phyloP scores from a whole-genome alignment of 2,797 vertebrate genomes.

The Oreochromis mossambicus region DNA sequence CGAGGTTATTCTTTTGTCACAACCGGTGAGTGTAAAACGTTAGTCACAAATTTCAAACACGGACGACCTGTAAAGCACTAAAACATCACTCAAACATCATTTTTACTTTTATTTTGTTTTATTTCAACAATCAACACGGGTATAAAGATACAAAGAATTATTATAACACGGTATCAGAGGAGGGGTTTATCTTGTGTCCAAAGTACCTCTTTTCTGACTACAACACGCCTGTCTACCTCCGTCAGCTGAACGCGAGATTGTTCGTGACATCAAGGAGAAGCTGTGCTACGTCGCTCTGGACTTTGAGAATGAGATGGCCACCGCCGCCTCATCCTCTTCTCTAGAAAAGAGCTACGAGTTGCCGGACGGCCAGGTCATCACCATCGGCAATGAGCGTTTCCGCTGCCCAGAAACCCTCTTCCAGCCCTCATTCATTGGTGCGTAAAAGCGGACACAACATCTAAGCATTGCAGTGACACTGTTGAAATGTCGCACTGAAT shows the following conservation, averaged over 20 bases:
- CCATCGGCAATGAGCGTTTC: constrained; percentile 83
- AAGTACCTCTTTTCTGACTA: background rate
- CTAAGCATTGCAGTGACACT: background rate
- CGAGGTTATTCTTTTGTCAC: constrained; percentile 76
- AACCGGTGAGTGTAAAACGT: constrained; percentile 46
- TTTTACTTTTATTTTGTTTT: background rate
- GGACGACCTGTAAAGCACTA: too few relatives aligned
- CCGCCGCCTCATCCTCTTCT: constrained; percentile 80
- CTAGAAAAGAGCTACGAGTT: constrained; percentile 84
- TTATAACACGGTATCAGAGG: background rate
- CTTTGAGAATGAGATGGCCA: constrained; percentile 84
- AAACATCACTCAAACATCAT: background rate
- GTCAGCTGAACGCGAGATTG: constrained; percentile 80
- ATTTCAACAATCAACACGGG: background rate
- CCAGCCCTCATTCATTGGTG: constrained; percentile 82
- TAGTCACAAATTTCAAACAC: background rate
- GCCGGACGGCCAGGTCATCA: constrained; percentile 82
- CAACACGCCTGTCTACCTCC: background rate
- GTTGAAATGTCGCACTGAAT: background rate
- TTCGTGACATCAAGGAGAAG: constrained; percentile 83
- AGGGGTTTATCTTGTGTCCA: background rate
- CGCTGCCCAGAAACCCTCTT: constrained; percentile 82
- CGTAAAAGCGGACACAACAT: constrained; percentile 10
- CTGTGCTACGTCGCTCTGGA: constrained; percentile 80
- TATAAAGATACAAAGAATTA: background rate